These are phyloP conservation scores for Oryctolagus cuniculus DNA, from an alignment of 2,113 vertebrate genomes.

Conservation along the genomic window mOryCun1.1 NC_091433.1:157259501-157260000, in stretches of 20 bases:
- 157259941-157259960: constrained; percentile 21
- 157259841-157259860: not conserved
- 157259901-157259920: not conserved
- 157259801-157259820: not conserved
- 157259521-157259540: constrained; percentile 91
- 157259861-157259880: not conserved
- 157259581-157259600: constrained; percentile 86
- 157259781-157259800: not conserved
- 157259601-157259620: constrained; percentile 87
- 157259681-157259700: constrained; percentile 80
- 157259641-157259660: constrained; percentile 71
- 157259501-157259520: constrained; percentile 87
- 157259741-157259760: constrained; percentile 65
- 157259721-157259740: constrained; percentile 75
- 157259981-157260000: not conserved
- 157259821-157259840: not conserved
- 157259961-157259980: constrained; percentile 12
- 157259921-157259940: constrained; percentile 30
- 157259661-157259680: constrained; percentile 79
- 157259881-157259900: not conserved
- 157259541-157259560: constrained; percentile 86
- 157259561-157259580: constrained; percentile 82
- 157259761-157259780: constrained; percentile 19
- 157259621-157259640: constrained; percentile 85
- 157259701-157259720: constrained; percentile 83